These are phyloP conservation scores for Hydractinia echinata DNA, from an alignment of 30 jellyfish, hydroid and myxozoan genomes.

Conservation along the genomic window DNA sequence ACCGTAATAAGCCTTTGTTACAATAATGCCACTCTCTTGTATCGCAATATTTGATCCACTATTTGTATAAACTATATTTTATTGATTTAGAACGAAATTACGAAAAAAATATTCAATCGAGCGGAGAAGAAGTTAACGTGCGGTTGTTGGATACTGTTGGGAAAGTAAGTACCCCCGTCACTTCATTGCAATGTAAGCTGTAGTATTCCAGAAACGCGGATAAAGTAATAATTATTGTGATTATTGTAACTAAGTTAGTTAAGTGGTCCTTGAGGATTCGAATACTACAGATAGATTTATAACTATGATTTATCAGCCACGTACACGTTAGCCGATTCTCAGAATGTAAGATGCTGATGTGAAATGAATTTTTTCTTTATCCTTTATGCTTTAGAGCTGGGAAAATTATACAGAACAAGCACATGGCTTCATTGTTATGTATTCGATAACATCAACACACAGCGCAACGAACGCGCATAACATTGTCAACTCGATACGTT, in stretches of 20 bases:
- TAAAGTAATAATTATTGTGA: too few relatives aligned
- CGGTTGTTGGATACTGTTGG: constrained; percentile 73
- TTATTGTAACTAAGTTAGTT: too few relatives aligned
- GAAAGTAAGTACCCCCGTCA: constrained; percentile 45
- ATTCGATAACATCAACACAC: constrained; percentile 54
- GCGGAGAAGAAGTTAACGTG: constrained; percentile 50
- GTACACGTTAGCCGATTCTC: background rate
- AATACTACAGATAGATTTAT: too few relatives aligned
- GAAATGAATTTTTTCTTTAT: background rate
- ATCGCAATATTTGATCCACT: too few relatives aligned
- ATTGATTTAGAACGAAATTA: constrained; percentile 55
- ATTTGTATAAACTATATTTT: background rate
- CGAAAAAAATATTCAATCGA: constrained; percentile 53
- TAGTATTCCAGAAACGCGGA: too few relatives aligned
- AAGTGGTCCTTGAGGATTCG: too few relatives aligned
- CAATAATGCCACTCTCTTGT: too few relatives aligned
- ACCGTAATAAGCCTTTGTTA: too few relatives aligned
- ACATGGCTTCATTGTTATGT: constrained; percentile 72
- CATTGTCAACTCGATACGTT: constrained; percentile 49
- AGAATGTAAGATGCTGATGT: too few relatives aligned
- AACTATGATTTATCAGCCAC: background rate
- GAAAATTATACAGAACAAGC: constrained; percentile 65
- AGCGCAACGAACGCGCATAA: constrained; percentile 43
- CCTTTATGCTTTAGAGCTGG: constrained; percentile 51
- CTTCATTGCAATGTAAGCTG: too few relatives aligned